phyloP scores from a whole-genome alignment of 2,113 vertebrate species.

The Irena cyanogastra region DNA sequence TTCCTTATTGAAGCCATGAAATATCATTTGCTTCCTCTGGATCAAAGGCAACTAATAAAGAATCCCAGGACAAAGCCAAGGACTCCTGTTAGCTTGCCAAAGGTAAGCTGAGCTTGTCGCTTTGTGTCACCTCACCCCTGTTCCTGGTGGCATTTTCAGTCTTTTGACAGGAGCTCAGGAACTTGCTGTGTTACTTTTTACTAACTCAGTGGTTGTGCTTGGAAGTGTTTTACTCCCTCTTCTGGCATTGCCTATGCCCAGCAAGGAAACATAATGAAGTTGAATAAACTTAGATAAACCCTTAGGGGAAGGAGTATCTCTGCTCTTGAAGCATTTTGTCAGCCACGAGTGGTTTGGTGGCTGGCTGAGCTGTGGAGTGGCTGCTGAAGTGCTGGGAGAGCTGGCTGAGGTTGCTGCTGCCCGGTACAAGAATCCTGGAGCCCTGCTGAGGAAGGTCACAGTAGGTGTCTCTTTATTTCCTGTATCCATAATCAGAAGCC shows the following conservation, averaged over 20 bases:
- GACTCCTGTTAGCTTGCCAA: conserved; percentile 90
- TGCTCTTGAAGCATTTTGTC: neutral
- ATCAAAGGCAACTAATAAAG: conserved; percentile 94
- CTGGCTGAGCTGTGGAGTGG: neutral
- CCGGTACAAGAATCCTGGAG: accelerated
- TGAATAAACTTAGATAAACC: neutral
- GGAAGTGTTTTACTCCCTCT: neutral
- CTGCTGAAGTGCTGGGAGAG: neutral
- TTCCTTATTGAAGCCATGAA: conserved; percentile 98
- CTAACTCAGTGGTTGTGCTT: neutral
- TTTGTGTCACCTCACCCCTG: neutral
- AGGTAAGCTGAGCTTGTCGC: conserved; percentile 64
- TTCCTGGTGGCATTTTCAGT: neutral
- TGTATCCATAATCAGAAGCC: neutral
- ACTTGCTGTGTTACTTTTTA: neutral
- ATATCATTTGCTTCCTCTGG: conserved; percentile 93
- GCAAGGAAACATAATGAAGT: neutral
- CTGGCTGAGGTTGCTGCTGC: neutral
- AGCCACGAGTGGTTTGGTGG: neutral
- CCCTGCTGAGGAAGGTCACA: neutral
- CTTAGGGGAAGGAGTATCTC: neutral
- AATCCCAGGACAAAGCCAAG: conserved; percentile 91
- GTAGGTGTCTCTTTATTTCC: neutral
- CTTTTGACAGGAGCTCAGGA: neutral
- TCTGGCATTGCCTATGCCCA: neutral